phyloP scores from a whole-genome alignment of 2,888 invertebrate genomes.

The Rosalia funebris region DNA sequence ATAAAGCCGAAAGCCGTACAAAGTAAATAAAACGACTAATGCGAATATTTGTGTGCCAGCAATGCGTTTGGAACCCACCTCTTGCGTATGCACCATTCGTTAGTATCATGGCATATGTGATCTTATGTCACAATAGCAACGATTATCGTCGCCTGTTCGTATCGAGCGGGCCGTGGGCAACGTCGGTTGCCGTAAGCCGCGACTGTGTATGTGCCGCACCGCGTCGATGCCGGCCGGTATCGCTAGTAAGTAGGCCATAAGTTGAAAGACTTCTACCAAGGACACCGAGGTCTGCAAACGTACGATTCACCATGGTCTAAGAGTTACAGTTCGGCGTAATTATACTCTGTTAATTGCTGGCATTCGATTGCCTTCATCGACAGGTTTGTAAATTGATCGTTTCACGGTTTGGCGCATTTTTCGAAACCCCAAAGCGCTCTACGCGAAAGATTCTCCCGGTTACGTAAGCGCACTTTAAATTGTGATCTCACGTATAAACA shows the following conservation, averaged over 20 bases:
- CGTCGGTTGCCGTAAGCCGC: neutral
- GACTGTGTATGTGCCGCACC: slow-evolving; percentile 48
- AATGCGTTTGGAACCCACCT: slow-evolving; percentile 44
- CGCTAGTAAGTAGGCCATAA: slow-evolving; percentile 63
- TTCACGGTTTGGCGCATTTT: slow-evolving; percentile 25
- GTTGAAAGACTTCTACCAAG: slow-evolving; percentile 78
- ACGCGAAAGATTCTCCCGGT: slow-evolving; percentile 21
- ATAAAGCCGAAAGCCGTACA: slow-evolving; percentile 9
- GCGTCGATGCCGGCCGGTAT: slow-evolving; percentile 49
- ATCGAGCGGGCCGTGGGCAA: slow-evolving; percentile 47
- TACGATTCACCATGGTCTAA: slow-evolving; percentile 60
- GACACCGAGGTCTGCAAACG: slow-evolving; percentile 71
- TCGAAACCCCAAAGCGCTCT: slow-evolving; percentile 19
- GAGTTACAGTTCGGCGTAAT: slow-evolving; percentile 54
- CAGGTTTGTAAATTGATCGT: slow-evolving; percentile 26
- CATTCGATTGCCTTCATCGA: slow-evolving; percentile 45
- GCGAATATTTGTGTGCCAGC: slow-evolving; percentile 45
- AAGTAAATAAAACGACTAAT: slow-evolving; percentile 39
- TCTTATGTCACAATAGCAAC: slow-evolving; percentile 57
- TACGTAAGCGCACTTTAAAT: slow-evolving; percentile 27
- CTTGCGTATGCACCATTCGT: slow-evolving; percentile 41
- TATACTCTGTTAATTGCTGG: slow-evolving; percentile 48
- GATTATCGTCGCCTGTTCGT: slow-evolving; percentile 45
- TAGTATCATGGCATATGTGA: slow-evolving; percentile 46
- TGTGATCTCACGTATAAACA: slow-evolving; percentile 30